Evolutionary conservation across 2,888 invertebrate genomes (phyloP).

Genomic region (Pammene fasciana): DNA sequence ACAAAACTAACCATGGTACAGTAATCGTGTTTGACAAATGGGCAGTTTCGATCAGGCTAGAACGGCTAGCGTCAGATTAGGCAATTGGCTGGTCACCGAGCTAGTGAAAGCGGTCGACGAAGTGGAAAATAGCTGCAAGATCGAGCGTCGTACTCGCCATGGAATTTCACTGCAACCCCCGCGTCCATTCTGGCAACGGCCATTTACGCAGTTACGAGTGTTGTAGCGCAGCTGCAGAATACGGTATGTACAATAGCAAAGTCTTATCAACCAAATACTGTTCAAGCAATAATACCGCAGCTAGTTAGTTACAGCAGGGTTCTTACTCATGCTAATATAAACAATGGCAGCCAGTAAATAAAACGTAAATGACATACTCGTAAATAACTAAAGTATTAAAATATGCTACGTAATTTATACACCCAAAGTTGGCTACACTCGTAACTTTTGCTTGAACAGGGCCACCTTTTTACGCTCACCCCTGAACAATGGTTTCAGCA

Average conservation of each 20-base stretch:
- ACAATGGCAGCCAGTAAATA: neutral
- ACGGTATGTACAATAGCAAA: no score
- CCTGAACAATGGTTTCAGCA: conserved; percentile 8
- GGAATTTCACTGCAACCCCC: conserved; percentile 12
- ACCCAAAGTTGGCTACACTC: neutral
- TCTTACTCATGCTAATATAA: neutral
- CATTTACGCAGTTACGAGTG: neutral
- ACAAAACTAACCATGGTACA: no score
- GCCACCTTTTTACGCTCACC: conserved; percentile 12
- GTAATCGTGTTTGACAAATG: conserved; percentile 19
- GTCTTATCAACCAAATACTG: no score
- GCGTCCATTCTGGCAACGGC: neutral
- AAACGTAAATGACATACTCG: conserved; percentile 2
- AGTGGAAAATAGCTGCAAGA: conserved; percentile 38
- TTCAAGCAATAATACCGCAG: no score
- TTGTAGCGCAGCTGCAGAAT: neutral
- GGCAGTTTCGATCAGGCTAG: conserved; percentile 15
- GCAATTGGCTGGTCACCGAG: conserved; percentile 28
- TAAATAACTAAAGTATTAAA: conserved; percentile 7
- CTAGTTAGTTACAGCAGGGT: neutral
- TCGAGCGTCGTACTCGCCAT: conserved; percentile 12
- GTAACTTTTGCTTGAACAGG: conserved; percentile 15
- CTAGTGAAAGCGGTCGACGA: conserved; percentile 30
- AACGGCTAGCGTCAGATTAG: conserved; percentile 22
- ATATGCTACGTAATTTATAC: conserved; percentile 15